Percentiles rank a stretch among this genome's conserved stretches.
phyloP scores from a whole-genome alignment of 2,113 vertebrate species.

The Glaucomys volans region DNA sequence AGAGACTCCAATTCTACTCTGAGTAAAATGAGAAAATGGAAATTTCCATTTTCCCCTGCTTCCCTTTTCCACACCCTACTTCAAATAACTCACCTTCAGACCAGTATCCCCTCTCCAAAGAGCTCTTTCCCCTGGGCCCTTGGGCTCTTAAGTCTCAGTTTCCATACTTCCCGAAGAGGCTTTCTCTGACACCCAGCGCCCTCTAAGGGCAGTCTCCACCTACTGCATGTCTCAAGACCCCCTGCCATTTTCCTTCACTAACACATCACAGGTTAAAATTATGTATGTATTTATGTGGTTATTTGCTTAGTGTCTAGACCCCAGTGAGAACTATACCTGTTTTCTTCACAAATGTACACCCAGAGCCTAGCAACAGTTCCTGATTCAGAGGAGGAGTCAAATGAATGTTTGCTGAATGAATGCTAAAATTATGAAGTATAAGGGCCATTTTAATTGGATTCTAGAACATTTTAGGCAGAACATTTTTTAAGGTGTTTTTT shows the following conservation, averaged over 20 bases:
- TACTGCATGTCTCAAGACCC: background rate
- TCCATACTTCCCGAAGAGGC: background rate
- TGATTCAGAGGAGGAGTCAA: background rate
- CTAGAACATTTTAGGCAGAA: background rate
- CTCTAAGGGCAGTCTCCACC: no score
- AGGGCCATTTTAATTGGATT: background rate
- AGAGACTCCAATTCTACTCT: background rate
- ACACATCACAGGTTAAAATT: background rate
- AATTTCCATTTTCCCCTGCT: background rate
- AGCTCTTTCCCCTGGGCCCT: background rate
- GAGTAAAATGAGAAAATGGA: background rate
- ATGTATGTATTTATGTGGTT: background rate
- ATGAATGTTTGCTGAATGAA: background rate
- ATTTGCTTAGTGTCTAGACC: background rate
- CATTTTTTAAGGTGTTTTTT: background rate
- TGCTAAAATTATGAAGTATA: background rate
- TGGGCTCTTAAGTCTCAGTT: background rate
- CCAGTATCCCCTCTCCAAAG: background rate
- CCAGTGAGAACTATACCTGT: background rate
- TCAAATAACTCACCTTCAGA: background rate
- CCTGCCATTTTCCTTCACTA: background rate
- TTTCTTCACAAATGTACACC: background rate
- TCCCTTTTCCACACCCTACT: background rate
- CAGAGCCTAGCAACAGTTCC: background rate
- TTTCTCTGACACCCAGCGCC: background rate